Base-by-base conservation (phyloP, 2,888 invertebrate genomes). In the Drosophila meridiana region DNA sequence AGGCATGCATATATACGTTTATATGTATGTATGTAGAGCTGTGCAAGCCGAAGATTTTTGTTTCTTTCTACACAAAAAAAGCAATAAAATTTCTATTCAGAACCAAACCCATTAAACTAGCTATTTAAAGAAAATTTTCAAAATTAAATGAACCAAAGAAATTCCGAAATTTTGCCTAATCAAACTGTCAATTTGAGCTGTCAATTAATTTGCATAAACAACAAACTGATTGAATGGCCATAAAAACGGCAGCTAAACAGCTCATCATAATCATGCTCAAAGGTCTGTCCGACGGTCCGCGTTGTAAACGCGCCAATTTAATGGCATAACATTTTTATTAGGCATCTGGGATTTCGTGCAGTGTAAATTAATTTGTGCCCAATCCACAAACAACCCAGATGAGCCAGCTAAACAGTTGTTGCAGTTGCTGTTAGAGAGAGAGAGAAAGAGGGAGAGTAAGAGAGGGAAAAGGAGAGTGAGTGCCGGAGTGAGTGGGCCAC, bases 351-450 rank as follows among this genome's bases (percentile, higher is more conserved):
- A 85, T 79, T 77, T 73, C 58, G 67, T 26, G 63, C 76, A 76
- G 78, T 82, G 85, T 85, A 85, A 85, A 85, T 85, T 85, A 89
- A 85, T 85, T 85, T 87, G 67, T 63, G 68, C 30, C 59, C 32
- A 20, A 32, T 36, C 50, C 52, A 20, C 48, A 40, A 69, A 38
- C 58, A 53, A 7, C 55, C 34, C 73, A 68, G 62, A 45, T 59
- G 47, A 65, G 61, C 38, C 59, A 47, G 36, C 57, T 52, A 50
- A 55, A 52, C 14, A 62, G 48, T 40, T 50, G 48, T 40, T 50
- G 48, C 60, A 57, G 53, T 43, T 38, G 48, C 42, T 48, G 2
- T n/a, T 3, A 1, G 47, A 13, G 47, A 13, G 13, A 6, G 47
- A 13, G 47, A 45, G 26, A 2, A 13, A 3, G 28, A 43, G 20